These are phyloP conservation scores for Polydrusus pterygomalis DNA, from an alignment of 2,888 invertebrate species.

Conservation along the genomic window DNA sequence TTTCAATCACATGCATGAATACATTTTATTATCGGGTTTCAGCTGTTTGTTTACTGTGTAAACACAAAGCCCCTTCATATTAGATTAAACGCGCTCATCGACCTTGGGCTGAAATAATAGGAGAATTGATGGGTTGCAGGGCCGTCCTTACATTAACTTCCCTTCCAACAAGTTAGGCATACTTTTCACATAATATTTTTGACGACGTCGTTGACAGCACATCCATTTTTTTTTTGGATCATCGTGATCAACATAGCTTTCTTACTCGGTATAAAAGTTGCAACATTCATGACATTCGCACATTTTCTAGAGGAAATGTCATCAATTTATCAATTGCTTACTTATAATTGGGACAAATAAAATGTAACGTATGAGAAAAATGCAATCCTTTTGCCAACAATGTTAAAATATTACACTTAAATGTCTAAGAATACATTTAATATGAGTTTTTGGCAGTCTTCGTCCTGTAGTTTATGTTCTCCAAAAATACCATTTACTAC, in stretches of 20 bases:
- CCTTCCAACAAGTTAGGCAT: no score
- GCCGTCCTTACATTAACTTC: conserved; percentile 6
- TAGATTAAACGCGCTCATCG: conserved; percentile 18
- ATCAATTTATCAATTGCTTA: neutral
- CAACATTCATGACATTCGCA: neutral
- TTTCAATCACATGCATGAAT: conserved; percentile 17
- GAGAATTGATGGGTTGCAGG: neutral
- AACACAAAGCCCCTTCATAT: neutral
- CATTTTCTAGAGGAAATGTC: neutral
- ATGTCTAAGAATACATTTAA: neutral
- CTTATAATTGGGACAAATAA: neutral
- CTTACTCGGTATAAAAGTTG: no score
- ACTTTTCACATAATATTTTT: no score
- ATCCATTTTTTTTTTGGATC: no score
- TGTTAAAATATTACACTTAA: neutral
- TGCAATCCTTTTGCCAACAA: conserved; percentile 9
- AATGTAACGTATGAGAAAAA: neutral
- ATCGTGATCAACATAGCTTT: no score
- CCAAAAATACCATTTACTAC: neutral
- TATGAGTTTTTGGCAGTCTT: conserved; percentile 7
- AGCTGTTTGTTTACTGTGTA: conserved; percentile 16
- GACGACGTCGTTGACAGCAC: no score
- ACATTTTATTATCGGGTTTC: conserved; percentile 7
- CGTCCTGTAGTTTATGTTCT: neutral
- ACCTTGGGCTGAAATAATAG: conserved; percentile 22